These are phyloP conservation scores for Himalopsyche anomala DNA, from an alignment of 2,888 invertebrate genomes.

Conservation along the genomic window DNA sequence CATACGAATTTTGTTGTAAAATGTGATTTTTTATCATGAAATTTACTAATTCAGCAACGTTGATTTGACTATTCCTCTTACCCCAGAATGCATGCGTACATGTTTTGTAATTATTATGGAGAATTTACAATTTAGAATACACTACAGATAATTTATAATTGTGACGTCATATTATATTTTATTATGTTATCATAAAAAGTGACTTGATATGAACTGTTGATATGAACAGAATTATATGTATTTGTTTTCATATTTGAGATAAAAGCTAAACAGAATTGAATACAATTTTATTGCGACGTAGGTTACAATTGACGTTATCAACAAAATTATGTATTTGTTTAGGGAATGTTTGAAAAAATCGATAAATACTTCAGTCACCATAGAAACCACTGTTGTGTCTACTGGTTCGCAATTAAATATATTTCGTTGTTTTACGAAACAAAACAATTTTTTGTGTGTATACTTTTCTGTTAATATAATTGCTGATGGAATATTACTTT, in stretches of 20 bases:
- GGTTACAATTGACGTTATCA: background rate
- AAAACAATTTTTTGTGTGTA: background rate
- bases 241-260: background rate
- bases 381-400: conserved; percentile 6
- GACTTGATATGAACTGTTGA: background rate
- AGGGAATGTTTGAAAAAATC: background rate
- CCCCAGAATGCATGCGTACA: no score
- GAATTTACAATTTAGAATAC: no score
- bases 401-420: background rate
- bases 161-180: no score
- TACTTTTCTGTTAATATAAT: no score
- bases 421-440: background rate
- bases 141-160: no score
- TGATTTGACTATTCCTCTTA: no score
- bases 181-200: no score
- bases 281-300: background rate
- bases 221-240: background rate
- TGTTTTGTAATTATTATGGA: no score
- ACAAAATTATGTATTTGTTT: background rate
- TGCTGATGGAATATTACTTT: no score
- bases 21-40: no score
- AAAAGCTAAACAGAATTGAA: background rate
- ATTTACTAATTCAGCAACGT: no score
- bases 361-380: background rate
- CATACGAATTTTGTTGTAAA: no score